Conservation (phyloP, 2,113 vertebrate genomes). For the Pseudopodoces humilis region DNA sequence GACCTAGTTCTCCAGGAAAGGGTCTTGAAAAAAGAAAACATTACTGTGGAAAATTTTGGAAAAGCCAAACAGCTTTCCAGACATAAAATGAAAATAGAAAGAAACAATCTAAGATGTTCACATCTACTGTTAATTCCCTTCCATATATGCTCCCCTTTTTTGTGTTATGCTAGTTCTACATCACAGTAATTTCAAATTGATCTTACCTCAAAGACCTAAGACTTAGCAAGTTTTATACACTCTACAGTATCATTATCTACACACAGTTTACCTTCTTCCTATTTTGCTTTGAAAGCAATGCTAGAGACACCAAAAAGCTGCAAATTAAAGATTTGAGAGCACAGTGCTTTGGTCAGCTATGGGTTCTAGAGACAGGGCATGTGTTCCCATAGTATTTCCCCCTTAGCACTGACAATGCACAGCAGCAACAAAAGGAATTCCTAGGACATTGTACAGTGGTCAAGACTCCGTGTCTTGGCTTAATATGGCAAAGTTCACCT, state of each 20-base stretch:
- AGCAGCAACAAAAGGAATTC: background rate
- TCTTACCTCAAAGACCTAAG: background rate
- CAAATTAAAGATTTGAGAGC: background rate
- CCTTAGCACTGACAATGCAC: background rate
- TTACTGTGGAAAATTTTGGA: background rate
- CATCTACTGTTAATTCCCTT: background rate
- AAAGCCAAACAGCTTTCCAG: background rate
- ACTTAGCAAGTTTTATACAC: background rate
- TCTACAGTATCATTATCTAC: background rate
- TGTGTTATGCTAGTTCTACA: background rate
- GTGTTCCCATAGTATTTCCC: background rate
- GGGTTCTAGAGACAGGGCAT: background rate
- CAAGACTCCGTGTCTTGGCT: background rate
- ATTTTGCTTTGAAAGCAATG: background rate
- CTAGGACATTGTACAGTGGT: background rate
- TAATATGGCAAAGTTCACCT: background rate
- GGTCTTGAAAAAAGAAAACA: background rate
- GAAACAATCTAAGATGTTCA: background rate
- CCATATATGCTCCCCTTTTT: background rate
- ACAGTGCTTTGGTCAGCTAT: too few species aligned
- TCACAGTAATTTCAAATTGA: background rate
- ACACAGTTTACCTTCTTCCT: background rate
- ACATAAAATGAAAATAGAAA: background rate
- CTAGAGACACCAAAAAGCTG: background rate
- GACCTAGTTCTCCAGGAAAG: background rate